Percentiles rank a stretch among this genome's conserved stretches.
Evolutionary conservation across 2,113 vertebrate genomes (phyloP).

Genomic region (Chascanopsetta lugubris): DNA sequence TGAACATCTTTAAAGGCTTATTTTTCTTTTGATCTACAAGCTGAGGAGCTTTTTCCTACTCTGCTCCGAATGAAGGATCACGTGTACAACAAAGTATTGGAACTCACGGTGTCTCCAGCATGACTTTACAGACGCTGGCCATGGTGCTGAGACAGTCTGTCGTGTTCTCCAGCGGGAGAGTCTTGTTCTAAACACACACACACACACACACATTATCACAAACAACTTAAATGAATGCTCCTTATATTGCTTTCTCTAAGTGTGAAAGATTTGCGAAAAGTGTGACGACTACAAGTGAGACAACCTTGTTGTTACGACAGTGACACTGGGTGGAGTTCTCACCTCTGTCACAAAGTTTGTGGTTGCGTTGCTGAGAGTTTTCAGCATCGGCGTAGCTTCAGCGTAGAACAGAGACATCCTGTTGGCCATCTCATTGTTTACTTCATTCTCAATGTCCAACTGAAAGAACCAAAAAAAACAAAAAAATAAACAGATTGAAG

Average conservation of each 20-base stretch:
- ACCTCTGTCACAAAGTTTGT: constrained; percentile 97
- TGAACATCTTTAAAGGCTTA: too few species aligned
- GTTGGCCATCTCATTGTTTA: constrained; percentile 99
- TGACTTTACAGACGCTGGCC: constrained; percentile 98
- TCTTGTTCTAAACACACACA: constrained; percentile 88
- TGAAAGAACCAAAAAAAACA: constrained; percentile 54
- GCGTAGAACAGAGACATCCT: constrained; percentile 99
- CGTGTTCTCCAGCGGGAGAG: constrained; percentile 96
- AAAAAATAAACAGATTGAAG: neutral
- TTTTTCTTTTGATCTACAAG: too few species aligned
- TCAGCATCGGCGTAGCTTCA: constrained; percentile 97
- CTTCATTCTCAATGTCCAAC: constrained; percentile 97
- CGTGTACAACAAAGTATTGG: too few species aligned
- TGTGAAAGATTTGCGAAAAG: neutral
- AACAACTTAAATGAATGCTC: neutral
- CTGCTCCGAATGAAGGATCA: too few species aligned
- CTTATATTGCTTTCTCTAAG: neutral
- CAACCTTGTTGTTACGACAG: neutral
- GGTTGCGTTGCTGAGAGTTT: constrained; percentile 96
- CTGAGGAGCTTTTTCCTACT: too few species aligned
- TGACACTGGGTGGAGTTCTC: constrained; percentile 1
- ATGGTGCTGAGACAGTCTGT: constrained; percentile 98
- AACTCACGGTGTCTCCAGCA: constrained; percentile 99
- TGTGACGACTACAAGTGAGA: neutral
- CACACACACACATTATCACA: neutral